Percentiles rank a stretch among this genome's conserved stretches.
phyloP scores from a whole-genome alignment of 2,113 vertebrate genomes.

The Rostratula benghalensis region DNA sequence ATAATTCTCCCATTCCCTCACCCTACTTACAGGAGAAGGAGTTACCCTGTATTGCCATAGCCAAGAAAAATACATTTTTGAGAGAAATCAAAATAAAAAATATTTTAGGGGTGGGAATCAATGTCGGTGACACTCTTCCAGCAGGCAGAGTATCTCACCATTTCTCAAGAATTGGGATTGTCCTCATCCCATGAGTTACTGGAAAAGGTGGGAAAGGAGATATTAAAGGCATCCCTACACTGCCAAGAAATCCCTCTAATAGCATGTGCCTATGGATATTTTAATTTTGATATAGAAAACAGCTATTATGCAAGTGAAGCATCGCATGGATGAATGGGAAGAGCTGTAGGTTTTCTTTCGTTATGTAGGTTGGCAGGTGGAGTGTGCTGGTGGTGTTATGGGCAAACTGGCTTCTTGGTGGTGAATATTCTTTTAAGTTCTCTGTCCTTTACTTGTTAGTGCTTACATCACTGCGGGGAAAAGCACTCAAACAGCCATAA shows the following conservation, averaged over 20 bases:
- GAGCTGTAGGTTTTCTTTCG: neutral
- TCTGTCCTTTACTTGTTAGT: neutral
- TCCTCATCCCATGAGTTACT: neutral
- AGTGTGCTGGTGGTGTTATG: neutral
- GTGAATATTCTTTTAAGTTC: neutral
- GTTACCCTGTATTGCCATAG: neutral
- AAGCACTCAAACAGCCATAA: neutral
- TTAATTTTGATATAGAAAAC: neutral
- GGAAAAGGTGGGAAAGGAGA: neutral
- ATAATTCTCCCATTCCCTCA: neutral
- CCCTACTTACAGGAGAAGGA: neutral
- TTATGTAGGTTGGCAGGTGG: neutral
- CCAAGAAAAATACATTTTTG: neutral
- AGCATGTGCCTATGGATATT: neutral
- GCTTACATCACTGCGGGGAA: neutral
- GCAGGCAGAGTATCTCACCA: neutral
- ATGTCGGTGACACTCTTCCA: neutral
- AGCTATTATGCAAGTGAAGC: neutral
- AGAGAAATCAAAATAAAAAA: no score
- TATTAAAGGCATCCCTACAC: neutral
- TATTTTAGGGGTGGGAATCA: neutral
- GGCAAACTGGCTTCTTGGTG: neutral
- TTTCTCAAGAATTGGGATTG: rapidly evolving
- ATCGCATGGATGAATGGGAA: rapidly evolving
- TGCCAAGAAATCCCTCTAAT: neutral